Base-by-base conservation (phyloP, 2,797 vertebrate genomes). In the Craterocephalus amniculus region DNA sequence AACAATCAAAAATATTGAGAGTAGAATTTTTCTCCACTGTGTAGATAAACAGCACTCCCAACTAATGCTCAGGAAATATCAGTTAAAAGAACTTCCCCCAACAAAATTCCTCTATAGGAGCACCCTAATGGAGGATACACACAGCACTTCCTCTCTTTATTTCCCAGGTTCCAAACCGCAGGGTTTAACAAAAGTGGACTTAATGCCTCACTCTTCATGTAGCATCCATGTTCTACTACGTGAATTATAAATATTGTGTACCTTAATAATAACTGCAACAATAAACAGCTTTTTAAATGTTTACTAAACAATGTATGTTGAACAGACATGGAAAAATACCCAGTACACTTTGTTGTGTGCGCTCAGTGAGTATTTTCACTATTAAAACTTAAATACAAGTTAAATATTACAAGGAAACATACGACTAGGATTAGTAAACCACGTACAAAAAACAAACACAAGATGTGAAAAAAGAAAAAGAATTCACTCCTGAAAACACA, bases 231-330 rank as follows among this genome's bases (percentile, higher is more conserved):
- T 18, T 40, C 14, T 16, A 40, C 14, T 4, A 40, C 6, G 2
- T 32, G 31, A 32, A 36, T 4, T 36, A 13, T 36, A 11, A 36
- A 36, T 36, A 36, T 5, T 40, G 14, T 16, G 18, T 40, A 7
- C 18, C 18, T 7, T 20, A 43, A 43, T 20, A 43, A 43, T 18
- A 43, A 43, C 24, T 27, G 10, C 29, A 70, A 59, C 48, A 32
- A 48, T 40, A 16, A 63, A 57, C 6, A 14, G 26, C 14, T 58
- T 56, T 24, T 63, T 18, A 9, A 32, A 18, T 29, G 20, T 83
- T 74, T 74, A 81, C 78, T 79, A 40, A 56, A 8, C 9, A 57
- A 52, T 80, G 43, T 27, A 67, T 7, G 40, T 34, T 59, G 9
- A 60, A 75, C 70, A 65, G 27, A 70, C 13, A 70, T 49, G 58